Evolutionary conservation across 2,797 vertebrate genomes (phyloP).

Genomic region (Smutsia temminckii): DNA sequence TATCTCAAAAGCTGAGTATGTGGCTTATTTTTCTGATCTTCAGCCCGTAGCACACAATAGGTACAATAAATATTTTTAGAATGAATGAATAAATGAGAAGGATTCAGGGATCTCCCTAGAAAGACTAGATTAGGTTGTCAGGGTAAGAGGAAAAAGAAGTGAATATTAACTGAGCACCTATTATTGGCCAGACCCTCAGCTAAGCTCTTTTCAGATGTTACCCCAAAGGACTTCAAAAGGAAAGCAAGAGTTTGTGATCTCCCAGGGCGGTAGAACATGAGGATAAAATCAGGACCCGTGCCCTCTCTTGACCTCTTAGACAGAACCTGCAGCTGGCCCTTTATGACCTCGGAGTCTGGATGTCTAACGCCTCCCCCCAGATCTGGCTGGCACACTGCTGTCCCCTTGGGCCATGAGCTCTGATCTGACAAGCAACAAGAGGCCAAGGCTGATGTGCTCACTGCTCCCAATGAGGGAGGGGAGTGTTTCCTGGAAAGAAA

Average conservation of each 20-base stretch:
- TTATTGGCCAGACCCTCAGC: not conserved
- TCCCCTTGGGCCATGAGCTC: not conserved
- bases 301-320: not conserved
- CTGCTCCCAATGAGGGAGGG: not conserved
- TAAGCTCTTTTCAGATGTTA: not conserved
- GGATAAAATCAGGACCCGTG: not conserved
- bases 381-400: not conserved
- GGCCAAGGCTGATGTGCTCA: not conserved
- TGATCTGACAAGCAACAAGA: not conserved
- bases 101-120: conserved; percentile 5
- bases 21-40: not conserved
- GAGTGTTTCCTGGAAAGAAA: not conserved
- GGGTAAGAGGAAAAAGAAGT: not conserved
- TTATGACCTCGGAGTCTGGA: conserved; percentile 16
- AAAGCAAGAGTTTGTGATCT: not conserved
- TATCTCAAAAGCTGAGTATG: not conserved
- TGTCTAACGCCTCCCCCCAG: not conserved
- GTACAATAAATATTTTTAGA: conserved; percentile 25
- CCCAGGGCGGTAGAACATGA: not conserved
- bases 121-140: not conserved
- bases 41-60: not conserved
- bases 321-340: not conserved
- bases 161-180: not conserved
- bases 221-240: not conserved
- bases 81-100: not conserved